phyloP scores from a whole-genome alignment of 2,888 invertebrate genomes.

The Harpagoxenus sublaevis region DNA sequence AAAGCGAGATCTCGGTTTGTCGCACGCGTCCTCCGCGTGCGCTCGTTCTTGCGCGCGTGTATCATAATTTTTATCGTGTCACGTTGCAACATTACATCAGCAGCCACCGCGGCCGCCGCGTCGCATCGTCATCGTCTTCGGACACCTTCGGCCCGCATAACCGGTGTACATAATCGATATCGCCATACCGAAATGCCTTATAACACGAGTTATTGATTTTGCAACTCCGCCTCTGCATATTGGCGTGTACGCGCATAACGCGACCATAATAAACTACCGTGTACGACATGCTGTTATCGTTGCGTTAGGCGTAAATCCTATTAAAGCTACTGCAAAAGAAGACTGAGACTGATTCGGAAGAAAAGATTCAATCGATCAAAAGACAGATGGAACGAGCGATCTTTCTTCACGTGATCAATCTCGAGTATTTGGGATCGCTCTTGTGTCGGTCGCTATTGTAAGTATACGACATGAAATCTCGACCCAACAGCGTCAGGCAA shows the following conservation, averaged over 20 bases:
- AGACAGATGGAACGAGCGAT: background rate
- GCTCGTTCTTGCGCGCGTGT: conserved; percentile 46
- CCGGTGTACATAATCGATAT: conserved; percentile 74
- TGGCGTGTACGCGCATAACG: conserved; percentile 69
- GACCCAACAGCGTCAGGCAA: background rate
- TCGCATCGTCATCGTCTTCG: conserved; percentile 60
- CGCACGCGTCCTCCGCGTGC: conserved; percentile 54
- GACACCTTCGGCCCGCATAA: conserved; percentile 65
- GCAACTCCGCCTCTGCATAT: conserved; percentile 64
- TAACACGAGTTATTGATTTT: conserved; percentile 77
- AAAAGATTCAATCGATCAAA: background rate
- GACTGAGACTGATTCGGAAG: background rate
- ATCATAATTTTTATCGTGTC: conserved; percentile 52
- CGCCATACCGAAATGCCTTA: conserved; percentile 76
- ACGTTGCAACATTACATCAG: conserved; percentile 25
- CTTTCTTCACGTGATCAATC: conserved; percentile 17
- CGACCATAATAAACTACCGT: conserved; percentile 63
- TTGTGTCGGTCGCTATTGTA: no score
- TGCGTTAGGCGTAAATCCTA: background rate
- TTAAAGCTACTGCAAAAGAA: background rate
- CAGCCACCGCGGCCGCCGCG: background rate
- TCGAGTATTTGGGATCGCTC: background rate
- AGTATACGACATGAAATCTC: background rate
- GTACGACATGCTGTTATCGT: background rate
- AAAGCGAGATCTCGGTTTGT: conserved; percentile 44